Evolutionary conservation across 2,113 vertebrate genomes (phyloP), one percentile per base, ranked within the genome.

Genomic region (Chrysemys picta): DNA sequence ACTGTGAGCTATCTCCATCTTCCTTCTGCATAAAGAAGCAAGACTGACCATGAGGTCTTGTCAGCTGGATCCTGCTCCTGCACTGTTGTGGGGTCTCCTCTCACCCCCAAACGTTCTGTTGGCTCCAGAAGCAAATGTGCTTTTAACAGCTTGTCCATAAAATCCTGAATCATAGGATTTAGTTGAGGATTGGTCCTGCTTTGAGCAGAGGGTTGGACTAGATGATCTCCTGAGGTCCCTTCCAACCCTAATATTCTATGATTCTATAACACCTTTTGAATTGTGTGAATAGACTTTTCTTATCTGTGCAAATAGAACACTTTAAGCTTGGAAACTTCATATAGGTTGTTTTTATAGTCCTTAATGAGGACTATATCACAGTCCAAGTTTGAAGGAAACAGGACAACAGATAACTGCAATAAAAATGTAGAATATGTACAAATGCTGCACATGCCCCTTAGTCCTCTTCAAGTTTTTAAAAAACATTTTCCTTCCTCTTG

Each of bases 61-160:
- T 29, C 57, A 59, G 78, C 84, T 87, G 59, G 0, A 21, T 72
- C 6, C 7, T 84, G 22, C 25, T 4, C 0, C 42, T 78, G 6
- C 42, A 13, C 13, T 69, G 0, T 45, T 65, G 8, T 7, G 2
- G 12, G 52, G 9, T 76, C 10, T 29, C 19, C 19, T 90, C 13
- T 47, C 0, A 54, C 80, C 9, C 29, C 49, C 14, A 69, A 56
- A 29, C 10, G 72, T 76, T 31, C 1, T 1, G 38, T 0, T 79
- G 52, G 1, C 14, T n/a, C 3, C 87, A 7, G 72, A 47, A 80
- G 29, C 56, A 47, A 45, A 12, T 1, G 49, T 35, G 83, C 78
- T 78, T 72, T 1, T 2, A 8, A 1, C 79, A 62, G 4, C 53
- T 72, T 49, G 89, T 25, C 56, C 56, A n/a, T n/a, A 45, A 57